Evolutionary conservation across 1,140 invertebrate genomes (phyloP), one percentile per base, ranked within the genome.

Genomic region (Sipha flava): DNA sequence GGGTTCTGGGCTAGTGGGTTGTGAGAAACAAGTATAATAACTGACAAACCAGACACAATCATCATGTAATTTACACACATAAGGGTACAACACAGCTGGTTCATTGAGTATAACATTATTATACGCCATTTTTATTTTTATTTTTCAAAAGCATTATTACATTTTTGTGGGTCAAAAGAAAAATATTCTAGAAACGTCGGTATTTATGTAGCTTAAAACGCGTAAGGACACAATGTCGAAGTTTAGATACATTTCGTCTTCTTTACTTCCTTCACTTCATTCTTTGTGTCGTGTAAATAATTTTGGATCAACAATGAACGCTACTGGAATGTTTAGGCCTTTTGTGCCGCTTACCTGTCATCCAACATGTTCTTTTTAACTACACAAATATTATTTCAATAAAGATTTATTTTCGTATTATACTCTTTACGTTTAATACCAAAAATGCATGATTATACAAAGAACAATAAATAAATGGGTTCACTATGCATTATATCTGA

Each of bases 301-400:
- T 47, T 70, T 47, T n/a, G 6, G 29, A 75, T 16, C 18, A 54
- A 54, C 45, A 75, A 70, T 68, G 43, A 70, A 2, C 29, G 66
- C 47, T 54, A 75, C 70, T 54, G 29, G 70, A 75, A 75, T 75
- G 70, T 75, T 54, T 73, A 5, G 31, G 31, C 10, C 31, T 16
- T 34, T 26, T 18, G 23, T 31, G 26, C 45, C 45, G 68, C 34
- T 54, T 54, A 75, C 70, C 70, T 75, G 70, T 75, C 70, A 52
- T 75, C 70, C 49, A 21, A 54, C 47, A 54, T 75, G 70, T 75
- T 47, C n/a, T 75, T 18, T 75, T 54, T 75, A 21, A 37, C 47
- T 75, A 75, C 45, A 75, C 70, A 75, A 75, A 75, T 75, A 75
- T 75, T 75, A 34, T 52, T 47, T 47, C 66, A 47, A 70, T 70